These are phyloP conservation scores for Luffia ferchaultella DNA, from an alignment of 2,888 invertebrate genomes.

Conservation along the genomic window DNA sequence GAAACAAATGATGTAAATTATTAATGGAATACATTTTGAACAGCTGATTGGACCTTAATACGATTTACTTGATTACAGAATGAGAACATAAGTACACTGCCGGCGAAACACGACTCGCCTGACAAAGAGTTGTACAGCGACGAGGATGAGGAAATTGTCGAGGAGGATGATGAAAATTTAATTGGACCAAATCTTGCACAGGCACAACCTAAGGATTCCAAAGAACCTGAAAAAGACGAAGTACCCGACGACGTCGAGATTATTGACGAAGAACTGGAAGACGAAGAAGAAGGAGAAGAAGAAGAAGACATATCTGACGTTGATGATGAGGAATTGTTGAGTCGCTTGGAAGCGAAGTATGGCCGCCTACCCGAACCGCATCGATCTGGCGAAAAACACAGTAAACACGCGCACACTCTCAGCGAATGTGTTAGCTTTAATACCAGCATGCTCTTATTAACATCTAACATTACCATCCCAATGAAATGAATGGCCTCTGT, in stretches of 20 bases:
- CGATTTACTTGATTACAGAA: too few species aligned
- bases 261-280: constrained; percentile 47
- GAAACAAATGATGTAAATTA: constrained; percentile 1
- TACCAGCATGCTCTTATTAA: constrained; percentile 8
- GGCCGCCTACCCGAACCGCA: constrained; percentile 70
- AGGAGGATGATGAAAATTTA: constrained; percentile 36
- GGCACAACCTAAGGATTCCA: constrained; percentile 33
- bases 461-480: not conserved
- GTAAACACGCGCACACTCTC: constrained; percentile 36
- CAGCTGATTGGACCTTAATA: too few species aligned
- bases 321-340: constrained; percentile 75
- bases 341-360: constrained; percentile 76
- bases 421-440: constrained; percentile 19
- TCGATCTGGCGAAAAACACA: constrained; percentile 49
- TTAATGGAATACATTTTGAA: not conserved
- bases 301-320: constrained; percentile 69
- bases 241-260: constrained; percentile 52
- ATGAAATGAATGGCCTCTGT: not conserved
- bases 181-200: constrained; percentile 19
- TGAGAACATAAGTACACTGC: too few species aligned
- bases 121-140: constrained; percentile 45
- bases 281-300: constrained; percentile 52
- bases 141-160: constrained; percentile 37
- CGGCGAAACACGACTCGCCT: constrained; percentile 18
- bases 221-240: constrained; percentile 30